Conservation (phyloP, 2,888 invertebrate genomes). For the Mythimna pallens region DNA sequence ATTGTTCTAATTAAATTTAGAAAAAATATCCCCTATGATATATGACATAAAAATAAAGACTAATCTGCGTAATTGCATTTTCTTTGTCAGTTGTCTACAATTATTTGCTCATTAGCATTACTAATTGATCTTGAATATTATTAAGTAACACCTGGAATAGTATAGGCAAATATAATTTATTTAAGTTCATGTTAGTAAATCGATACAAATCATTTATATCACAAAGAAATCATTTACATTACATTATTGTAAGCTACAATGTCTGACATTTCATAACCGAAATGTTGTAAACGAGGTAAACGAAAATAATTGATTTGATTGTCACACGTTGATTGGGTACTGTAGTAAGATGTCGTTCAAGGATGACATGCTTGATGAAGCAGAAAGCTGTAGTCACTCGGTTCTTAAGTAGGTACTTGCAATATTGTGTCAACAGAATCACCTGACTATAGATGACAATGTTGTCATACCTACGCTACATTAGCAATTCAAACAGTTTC, state of each 20-base stretch:
- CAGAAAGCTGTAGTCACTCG: constrained; percentile 63
- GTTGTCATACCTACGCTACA: constrained; percentile 24
- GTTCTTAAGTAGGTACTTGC: constrained; percentile 36
- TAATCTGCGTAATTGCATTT: constrained; percentile 23
- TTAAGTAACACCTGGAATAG: neutral
- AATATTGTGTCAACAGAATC: constrained; percentile 39
- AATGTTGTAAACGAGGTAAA: constrained; percentile 32
- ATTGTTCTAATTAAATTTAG: constrained; percentile 30
- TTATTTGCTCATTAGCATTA: constrained; percentile 12
- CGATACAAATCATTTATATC: constrained; percentile 22
- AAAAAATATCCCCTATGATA: neutral
- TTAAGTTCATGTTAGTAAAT: constrained; percentile 6
- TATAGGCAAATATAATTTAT: neutral
- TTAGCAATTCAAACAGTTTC: constrained; percentile 53
- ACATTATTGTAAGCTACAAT: constrained; percentile 13
- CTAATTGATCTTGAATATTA: constrained; percentile 7
- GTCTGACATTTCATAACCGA: constrained; percentile 25
- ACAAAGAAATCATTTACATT: constrained; percentile 9
- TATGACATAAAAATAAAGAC: neutral
- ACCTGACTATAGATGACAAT: constrained; percentile 50
- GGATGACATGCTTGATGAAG: constrained; percentile 70
- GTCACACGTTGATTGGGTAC: constrained; percentile 32
- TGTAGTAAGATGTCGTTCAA: constrained; percentile 66
- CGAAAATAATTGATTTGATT: constrained; percentile 44
- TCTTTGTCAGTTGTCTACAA: neutral